Conservation (phyloP, 2,888 invertebrate species). For the Orthosia cruda region DNA sequence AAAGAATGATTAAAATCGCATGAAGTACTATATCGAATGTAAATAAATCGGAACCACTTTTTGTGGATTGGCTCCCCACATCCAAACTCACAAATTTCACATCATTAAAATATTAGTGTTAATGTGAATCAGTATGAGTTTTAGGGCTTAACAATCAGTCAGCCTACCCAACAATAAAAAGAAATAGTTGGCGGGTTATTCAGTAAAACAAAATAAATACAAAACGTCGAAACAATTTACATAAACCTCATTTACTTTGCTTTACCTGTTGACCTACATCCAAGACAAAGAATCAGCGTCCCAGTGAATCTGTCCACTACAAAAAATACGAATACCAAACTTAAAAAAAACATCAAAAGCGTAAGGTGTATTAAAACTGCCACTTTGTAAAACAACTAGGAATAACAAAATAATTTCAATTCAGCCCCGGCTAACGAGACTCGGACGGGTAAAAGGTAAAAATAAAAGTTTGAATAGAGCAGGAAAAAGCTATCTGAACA, state of each 20-base stretch:
- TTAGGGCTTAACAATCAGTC: too few relatives aligned
- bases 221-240: conserved; percentile 32
- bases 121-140: too few relatives aligned
- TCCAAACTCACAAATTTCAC: background rate
- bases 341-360: conserved; percentile 40
- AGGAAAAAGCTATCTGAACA: conserved; percentile 83
- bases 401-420: conserved; percentile 87
- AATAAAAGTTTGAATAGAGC: conserved; percentile 75
- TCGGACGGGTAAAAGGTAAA: conserved; percentile 80
- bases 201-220: conserved; percentile 6
- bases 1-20: background rate
- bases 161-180: background rate
- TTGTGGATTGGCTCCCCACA: background rate
- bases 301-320: conserved; percentile 3
- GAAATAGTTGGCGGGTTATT: background rate
- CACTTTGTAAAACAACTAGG: conserved; percentile 69
- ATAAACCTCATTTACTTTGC: conserved; percentile 31
- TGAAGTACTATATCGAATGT: background rate
- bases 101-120: too few relatives aligned
- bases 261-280: conserved; percentile 35
- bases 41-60: too few relatives aligned
- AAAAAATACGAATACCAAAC: conserved; percentile 20
- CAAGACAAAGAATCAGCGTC: conserved; percentile 5
- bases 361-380: conserved; percentile 53
- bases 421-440: conserved; percentile 85